Conservation (phyloP, 2,113 vertebrate genomes). For the Ardeotis arabs region DNA sequence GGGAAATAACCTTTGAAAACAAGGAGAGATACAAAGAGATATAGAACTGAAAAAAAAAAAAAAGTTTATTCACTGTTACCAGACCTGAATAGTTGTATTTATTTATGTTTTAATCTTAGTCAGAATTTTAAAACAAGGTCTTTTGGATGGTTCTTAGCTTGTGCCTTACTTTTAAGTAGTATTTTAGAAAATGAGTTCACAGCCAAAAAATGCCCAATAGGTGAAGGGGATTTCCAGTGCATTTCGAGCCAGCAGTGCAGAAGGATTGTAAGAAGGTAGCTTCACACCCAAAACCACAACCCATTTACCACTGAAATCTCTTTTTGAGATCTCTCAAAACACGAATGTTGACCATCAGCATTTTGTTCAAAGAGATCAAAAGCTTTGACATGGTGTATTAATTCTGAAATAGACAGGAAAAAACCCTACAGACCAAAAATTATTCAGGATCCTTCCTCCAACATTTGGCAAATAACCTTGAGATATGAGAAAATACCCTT, state of each 20-base stretch:
- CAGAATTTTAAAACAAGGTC: not conserved
- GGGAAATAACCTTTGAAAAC: not conserved
- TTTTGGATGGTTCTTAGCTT: not conserved
- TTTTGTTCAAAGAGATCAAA: not conserved
- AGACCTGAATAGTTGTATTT: not conserved
- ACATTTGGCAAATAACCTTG: not conserved
- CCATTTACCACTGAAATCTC: not conserved
- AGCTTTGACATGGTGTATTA: not conserved
- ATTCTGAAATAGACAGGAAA: not conserved
- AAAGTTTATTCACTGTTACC: not conserved
- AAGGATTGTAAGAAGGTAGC: not conserved
- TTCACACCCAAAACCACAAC: not conserved
- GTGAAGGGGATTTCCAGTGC: not conserved
- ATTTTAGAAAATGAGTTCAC: not conserved
- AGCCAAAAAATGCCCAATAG: not conserved
- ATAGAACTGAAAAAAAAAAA: not conserved
- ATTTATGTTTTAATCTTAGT: not conserved
- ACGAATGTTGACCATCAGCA: not conserved
- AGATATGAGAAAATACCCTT: not conserved
- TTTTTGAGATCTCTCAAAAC: not conserved
- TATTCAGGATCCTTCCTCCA: not conserved
- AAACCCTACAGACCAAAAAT: not conserved
- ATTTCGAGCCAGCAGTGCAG: not conserved
- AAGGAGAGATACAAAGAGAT: not conserved
- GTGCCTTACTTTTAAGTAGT: not conserved